A percentile compares a stretch with the other conserved stretches of the same genome.
These are phyloP conservation scores for Tetramorium alpestre DNA, from an alignment of 1,140 invertebrate genomes.

Conservation along the genomic window DNA sequence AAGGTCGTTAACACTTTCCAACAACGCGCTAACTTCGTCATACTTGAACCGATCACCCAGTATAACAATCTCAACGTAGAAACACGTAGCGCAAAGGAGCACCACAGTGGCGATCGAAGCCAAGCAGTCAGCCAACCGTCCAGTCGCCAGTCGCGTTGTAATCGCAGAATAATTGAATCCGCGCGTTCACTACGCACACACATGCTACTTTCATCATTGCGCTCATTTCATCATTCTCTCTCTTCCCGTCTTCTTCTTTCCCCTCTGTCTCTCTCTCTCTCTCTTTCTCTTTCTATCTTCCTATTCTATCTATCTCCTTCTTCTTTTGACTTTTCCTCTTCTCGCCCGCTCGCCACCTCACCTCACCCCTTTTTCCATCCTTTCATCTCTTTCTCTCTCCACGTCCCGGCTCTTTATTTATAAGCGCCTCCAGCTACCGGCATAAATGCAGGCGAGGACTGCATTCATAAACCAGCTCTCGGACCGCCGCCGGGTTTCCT, in stretches of 20 bases:
- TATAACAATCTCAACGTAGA: constrained; percentile 65
- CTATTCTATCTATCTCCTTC: constrained; percentile 33
- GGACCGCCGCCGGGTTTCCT: constrained; percentile 60
- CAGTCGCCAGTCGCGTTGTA: constrained; percentile 78
- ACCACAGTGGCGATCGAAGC: constrained; percentile 46
- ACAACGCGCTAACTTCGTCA: constrained; percentile 26
- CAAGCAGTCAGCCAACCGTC: constrained; percentile 59
- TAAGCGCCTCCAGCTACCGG: constrained; percentile 81
- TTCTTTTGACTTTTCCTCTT: constrained; percentile 43
- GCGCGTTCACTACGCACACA: constrained; percentile 67
- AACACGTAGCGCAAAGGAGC: constrained; percentile 54
- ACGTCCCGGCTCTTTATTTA: constrained; percentile 80
- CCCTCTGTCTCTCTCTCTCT: neutral
- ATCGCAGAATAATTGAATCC: constrained; percentile 84
- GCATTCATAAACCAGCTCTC: constrained; percentile 80
- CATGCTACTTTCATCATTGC: constrained; percentile 35
- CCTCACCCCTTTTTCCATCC: constrained; percentile 17
- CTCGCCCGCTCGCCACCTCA: constrained; percentile 17
- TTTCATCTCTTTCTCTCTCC: constrained; percentile 42
- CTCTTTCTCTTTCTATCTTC: constrained; percentile 5
- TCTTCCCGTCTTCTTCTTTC: constrained; percentile 28
- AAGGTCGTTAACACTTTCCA: constrained; percentile 36
- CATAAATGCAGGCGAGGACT: constrained; percentile 82
- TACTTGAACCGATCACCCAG: constrained; percentile 65
- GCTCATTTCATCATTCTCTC: constrained; percentile 67